phyloP scores from a whole-genome alignment of 2,888 invertebrate species.

The Spisula solida region DNA sequence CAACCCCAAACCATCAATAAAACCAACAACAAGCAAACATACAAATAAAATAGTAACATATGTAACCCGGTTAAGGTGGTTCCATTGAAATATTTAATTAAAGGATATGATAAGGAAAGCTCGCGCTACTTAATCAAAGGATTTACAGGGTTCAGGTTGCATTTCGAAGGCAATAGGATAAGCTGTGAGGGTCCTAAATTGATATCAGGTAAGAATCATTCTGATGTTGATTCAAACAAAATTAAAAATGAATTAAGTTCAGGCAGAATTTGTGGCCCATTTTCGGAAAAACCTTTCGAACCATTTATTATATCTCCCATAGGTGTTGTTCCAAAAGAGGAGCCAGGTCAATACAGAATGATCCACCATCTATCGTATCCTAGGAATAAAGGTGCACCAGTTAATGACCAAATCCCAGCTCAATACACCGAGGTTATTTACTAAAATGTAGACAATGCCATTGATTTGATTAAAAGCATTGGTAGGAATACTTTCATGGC shows the following conservation, averaged over 20 bases:
- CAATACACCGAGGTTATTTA: slow-evolving; percentile 35
- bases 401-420: slow-evolving; percentile 21
- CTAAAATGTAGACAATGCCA: slow-evolving; percentile 27
- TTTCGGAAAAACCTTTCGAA: no score
- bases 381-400: no score
- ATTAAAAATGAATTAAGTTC: slow-evolving; percentile 37
- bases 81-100: no score
- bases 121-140: neutral
- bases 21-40: no score
- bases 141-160: slow-evolving; percentile 21
- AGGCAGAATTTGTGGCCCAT: slow-evolving; percentile 48
- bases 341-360: slow-evolving; percentile 41
- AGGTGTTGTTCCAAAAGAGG: slow-evolving; percentile 40
- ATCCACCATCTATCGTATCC: slow-evolving; percentile 61
- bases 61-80: no score
- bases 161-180: slow-evolving; percentile 1
- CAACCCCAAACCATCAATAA: no score
- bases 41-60: no score
- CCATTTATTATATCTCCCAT: slow-evolving; percentile 19
- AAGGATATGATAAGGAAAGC: no score
- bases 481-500: slow-evolving; percentile 21
- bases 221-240: slow-evolving; percentile 38
- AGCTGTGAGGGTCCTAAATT: neutral
- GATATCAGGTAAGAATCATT: slow-evolving; percentile 43
- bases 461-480: no score